Evolutionary conservation across 2,888 invertebrate genomes (phyloP).

Genomic region (Tetanocera ferruginea): DNA sequence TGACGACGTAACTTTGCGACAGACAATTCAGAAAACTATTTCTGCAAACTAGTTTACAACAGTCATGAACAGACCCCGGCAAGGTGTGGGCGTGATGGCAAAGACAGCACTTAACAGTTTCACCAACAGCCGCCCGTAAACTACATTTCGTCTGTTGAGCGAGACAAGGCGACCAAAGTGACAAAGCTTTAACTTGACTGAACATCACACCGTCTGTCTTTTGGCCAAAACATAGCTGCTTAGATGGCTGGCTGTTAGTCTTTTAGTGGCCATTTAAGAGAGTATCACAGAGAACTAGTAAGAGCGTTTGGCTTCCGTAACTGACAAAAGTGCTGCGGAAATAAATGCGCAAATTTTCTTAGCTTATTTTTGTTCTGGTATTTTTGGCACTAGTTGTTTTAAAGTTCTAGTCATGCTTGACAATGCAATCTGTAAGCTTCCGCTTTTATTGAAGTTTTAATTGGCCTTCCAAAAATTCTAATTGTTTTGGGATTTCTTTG

Average conservation of each 20-base stretch:
- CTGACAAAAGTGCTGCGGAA: neutral
- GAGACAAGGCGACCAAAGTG: neutral
- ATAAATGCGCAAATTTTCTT: neutral
- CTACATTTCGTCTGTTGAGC: neutral
- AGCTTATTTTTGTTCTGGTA: neutral
- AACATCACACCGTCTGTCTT: too few relatives aligned
- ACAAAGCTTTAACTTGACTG: neutral
- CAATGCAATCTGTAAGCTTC: conserved; percentile 34
- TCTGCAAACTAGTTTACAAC: conserved; percentile 26
- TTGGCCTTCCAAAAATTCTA: conserved; percentile 47
- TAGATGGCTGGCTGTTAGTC: neutral
- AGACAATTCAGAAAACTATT: neutral
- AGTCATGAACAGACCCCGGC: neutral
- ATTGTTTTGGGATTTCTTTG: conserved; percentile 45
- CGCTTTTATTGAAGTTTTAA: conserved; percentile 49
- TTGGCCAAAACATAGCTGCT: neutral
- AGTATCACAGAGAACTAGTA: neutral
- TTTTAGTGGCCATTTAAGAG: neutral
- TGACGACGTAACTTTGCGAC: neutral
- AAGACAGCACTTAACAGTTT: conserved; percentile 9
- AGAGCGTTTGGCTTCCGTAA: too few relatives aligned
- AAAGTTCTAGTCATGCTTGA: neutral
- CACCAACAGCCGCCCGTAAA: conserved; percentile 5
- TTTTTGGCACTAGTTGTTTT: neutral
- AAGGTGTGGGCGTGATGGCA: neutral